Conservation (phyloP, 1,140 invertebrate genomes). For the Drosophila aff. region DNA sequence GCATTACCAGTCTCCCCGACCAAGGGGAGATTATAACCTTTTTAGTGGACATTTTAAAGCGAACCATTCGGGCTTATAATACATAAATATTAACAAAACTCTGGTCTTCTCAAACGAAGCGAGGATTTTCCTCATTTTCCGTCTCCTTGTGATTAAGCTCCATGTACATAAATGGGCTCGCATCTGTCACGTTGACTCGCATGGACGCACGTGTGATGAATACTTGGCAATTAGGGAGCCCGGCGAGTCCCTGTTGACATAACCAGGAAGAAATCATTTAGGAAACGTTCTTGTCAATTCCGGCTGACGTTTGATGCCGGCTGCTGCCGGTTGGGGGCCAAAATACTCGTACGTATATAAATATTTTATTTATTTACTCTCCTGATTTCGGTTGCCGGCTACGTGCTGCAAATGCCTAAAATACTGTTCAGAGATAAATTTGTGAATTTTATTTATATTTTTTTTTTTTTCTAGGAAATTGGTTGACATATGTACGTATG, state of each 20-base stretch:
- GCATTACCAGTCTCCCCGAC: slow-evolving; percentile 44
- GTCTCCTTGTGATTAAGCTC: slow-evolving; percentile 54
- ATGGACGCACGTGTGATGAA: slow-evolving; percentile 79
- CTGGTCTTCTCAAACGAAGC: background rate
- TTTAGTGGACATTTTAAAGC: slow-evolving; percentile 39
- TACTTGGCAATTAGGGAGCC: slow-evolving; percentile 72
- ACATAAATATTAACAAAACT: slow-evolving; percentile 30
- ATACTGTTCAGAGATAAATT: slow-evolving; percentile 29
- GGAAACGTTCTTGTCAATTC: slow-evolving; percentile 68
- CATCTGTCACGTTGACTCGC: slow-evolving; percentile 77
- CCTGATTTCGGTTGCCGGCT: slow-evolving; percentile 64
- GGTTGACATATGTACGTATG: slow-evolving; percentile 46
- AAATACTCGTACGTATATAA: slow-evolving; percentile 43
- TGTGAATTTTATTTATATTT: slow-evolving; percentile 19
- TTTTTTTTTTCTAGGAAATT: slow-evolving; percentile 32
- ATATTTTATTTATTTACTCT: slow-evolving; percentile 81
- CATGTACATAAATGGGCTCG: slow-evolving; percentile 42
- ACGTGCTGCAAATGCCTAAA: slow-evolving; percentile 72
- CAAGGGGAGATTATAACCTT: slow-evolving; percentile 40
- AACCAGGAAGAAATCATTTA: slow-evolving; percentile 76
- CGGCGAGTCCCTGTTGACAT: slow-evolving; percentile 65
- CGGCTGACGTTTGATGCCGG: slow-evolving; percentile 39
- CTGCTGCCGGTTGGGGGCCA: background rate
- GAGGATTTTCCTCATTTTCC: slow-evolving; percentile 20
- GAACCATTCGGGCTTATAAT: background rate